Evolutionary conservation across 2,113 vertebrate species (phyloP), one percentile per base, ranked within the genome.

Genomic region (Turdus rufiventris): DNA sequence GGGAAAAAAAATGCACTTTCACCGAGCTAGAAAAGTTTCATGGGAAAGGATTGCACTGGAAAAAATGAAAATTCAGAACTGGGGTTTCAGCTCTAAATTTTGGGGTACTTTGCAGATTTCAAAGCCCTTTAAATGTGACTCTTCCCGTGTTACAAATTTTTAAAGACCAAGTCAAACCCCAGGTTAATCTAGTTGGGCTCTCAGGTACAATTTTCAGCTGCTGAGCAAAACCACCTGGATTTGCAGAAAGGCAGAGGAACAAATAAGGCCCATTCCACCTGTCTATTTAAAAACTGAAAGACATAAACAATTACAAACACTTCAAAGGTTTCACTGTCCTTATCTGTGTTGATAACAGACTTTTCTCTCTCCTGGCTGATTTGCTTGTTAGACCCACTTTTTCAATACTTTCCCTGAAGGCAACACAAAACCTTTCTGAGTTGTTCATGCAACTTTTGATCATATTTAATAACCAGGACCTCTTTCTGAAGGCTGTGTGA

Each of bases 371-470:
- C 60, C 13, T 75, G 73, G 9, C 16, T 85, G 45, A 73, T 62
- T 66, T 82, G 21, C 54, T 85, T 90, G 31, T n/a, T 88, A 89
- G 94, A 85, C 88, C 96, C 96, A 95, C 56, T 95, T 97, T 82
- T 83, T 56, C 66, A 82, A 33, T 51, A 81, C 63, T 93, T 92
- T 94, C 88, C 93, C 90, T 91, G 81, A 96, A 96, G 90, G 88
- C 96, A 96, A 50, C 38, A 66, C 65, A 88, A 95, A 96, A 92
- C 63, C 61, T 95, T 95, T 91, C 63, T 9, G n/a, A 77, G 73
- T 56, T 85, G 24, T 18, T 95, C 68, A 42, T 57, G 31, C 33
- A 85, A 95, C n/a, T 95, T 95, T 95, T 96, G 92, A 96, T 95
- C 90, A 91, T 89, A 25, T 63, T 93, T 96, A 95, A 95, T 60